These are phyloP conservation scores for Cataglyphis cursor DNA, from an alignment of 2,888 invertebrate genomes.

Conservation along the genomic window DNA sequence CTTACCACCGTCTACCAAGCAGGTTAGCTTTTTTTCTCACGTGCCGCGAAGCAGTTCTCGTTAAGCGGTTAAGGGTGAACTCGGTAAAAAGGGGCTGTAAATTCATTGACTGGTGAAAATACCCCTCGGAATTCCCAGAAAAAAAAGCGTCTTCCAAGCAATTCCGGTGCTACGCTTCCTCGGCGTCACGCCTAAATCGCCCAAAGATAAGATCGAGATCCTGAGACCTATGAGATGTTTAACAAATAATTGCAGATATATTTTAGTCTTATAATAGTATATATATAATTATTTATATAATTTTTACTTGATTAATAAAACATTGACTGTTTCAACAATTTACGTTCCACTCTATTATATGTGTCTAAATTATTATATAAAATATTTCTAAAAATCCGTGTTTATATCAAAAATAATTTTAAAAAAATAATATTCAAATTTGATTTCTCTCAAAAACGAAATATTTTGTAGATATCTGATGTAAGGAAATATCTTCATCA, in stretches of 20 bases:
- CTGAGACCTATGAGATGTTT: background rate
- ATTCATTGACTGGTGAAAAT: constrained; percentile 86
- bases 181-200: constrained; percentile 37
- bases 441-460: constrained; percentile 1
- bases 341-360: background rate
- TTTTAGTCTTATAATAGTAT: background rate
- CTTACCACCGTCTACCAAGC: constrained; percentile 63
- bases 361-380: background rate
- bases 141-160: constrained; percentile 71
- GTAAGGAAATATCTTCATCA: background rate
- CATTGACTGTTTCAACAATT: background rate
- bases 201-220: constrained; percentile 13
- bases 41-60: constrained; percentile 86
- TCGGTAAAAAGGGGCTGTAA: constrained; percentile 84
- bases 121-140: constrained; percentile 77
- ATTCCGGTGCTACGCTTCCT: constrained; percentile 30
- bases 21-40: constrained; percentile 83
- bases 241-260: background rate
- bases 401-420: background rate
- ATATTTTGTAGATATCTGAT: background rate
- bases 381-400: background rate
- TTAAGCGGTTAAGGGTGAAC: constrained; percentile 83
- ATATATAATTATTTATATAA: background rate
- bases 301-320: background rate
- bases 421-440: background rate